These are phyloP conservation scores for Prionailurus viverrinus DNA, from an alignment of 2,113 vertebrate genomes.

Conservation along the genomic window DNA sequence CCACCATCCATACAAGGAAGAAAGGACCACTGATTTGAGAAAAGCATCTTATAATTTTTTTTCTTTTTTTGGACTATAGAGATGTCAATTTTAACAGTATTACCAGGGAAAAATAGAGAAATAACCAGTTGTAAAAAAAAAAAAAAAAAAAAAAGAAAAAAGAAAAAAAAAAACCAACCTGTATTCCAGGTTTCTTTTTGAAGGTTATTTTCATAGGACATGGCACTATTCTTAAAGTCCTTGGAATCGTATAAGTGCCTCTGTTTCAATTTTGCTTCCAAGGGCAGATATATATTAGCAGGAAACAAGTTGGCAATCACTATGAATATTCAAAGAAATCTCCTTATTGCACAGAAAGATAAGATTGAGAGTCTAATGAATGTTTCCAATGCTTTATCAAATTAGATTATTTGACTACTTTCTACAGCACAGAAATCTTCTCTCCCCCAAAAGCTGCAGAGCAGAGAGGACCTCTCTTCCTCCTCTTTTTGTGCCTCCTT, in stretches of 20 bases:
- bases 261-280: constrained; percentile 63
- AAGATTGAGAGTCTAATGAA: neutral
- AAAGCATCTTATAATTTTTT: constrained; percentile 2
- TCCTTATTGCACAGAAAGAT: constrained; percentile 9
- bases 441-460: neutral
- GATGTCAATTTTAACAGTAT: constrained; percentile 2
- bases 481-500: neutral
- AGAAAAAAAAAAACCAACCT: neutral
- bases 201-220: constrained; percentile 21
- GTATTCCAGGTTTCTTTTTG: constrained; percentile 13
- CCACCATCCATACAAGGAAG: neutral
- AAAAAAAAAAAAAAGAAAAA: too few relatives aligned
- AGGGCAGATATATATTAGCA: neutral
- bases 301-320: constrained; percentile 52
- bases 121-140: neutral
- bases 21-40: neutral
- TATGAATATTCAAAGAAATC: constrained; percentile 25
- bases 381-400: constrained; percentile 56
- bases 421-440: neutral
- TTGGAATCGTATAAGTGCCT: constrained; percentile 20
- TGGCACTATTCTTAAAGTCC: constrained; percentile 9
- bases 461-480: neutral
- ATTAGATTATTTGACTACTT: neutral
- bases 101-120: neutral
- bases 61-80: constrained; percentile 1